Base-by-base conservation (phyloP, 2,113 vertebrate species). In the Mastomys coucha region DNA sequence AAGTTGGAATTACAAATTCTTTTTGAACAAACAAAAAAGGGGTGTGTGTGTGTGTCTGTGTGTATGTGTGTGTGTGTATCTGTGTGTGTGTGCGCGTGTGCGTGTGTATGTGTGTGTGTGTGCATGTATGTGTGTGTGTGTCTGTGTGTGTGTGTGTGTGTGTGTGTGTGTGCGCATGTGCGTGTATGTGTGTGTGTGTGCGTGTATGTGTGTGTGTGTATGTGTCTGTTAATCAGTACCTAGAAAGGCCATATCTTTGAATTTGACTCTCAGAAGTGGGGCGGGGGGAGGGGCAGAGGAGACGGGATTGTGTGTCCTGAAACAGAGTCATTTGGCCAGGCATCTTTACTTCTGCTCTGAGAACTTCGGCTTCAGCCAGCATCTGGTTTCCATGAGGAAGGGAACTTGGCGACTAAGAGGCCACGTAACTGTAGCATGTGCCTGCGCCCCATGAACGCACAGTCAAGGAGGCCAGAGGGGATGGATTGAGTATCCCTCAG, bases 381-480 rank as follows among this genome's bases (percentile, higher is more conserved):
- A 98, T 97, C 97, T 97, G 97, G 96, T 98, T 97, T 96, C 92
- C 89, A 97, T 97, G 97, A 97, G 73, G 86, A 19, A 88, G 89
- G 65, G 91, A 96, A 95, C 91, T 97, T 97, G 96, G 96, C 60
- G 31, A 97, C 31, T 92, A 65, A 88, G 76, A 87, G 56, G 93
- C 96, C 96, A 96, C 53, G 56, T 86, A 82, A 92, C 92, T 72
- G 28, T 56, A 56, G 93, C 97, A 94, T 86, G 88, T 94, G 96
- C 70, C 93, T 94, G 96, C 36, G 1, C n/a, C 69, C 39, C 12
- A 76, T 91, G 75, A 97, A 95, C 80, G 85, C 8, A 19, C 5
- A 89, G 80, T 13, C 28, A 84, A 45, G 76, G 56, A 80, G 88
- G 92, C 94, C 81, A 82, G 67, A 95, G 28, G 33, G 91, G 45